These are phyloP conservation scores for Styela plicata DNA, from an alignment of 23 tunicate species.

Conservation along the genomic window DNA sequence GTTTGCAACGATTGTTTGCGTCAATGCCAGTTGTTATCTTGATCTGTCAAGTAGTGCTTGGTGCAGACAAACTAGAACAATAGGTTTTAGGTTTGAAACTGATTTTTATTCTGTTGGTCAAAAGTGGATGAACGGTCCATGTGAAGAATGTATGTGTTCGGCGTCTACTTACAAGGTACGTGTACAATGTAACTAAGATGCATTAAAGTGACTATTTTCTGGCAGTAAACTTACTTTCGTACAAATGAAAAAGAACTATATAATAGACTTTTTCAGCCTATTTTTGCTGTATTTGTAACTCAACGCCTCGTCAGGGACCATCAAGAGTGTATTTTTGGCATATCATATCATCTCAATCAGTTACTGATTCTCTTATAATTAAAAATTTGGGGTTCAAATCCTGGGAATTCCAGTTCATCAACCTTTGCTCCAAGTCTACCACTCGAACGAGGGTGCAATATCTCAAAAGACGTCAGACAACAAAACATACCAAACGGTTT, in stretches of 20 bases:
- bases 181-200: neutral
- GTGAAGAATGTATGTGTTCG: neutral
- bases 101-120: neutral
- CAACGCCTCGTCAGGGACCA: neutral
- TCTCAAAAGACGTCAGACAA: too few relatives aligned
- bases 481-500: too few relatives aligned
- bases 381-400: too few relatives aligned
- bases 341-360: too few relatives aligned
- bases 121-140: neutral
- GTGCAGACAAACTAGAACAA: neutral
- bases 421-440: too few relatives aligned
- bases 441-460: too few relatives aligned
- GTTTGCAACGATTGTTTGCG: neutral
- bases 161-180: neutral
- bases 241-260: too few relatives aligned
- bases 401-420: too few relatives aligned
- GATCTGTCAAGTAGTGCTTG: neutral
- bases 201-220: neutral
- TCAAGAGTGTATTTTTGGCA: too few relatives aligned
- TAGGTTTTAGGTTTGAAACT: neutral
- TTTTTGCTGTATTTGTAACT: neutral
- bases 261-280: too few relatives aligned
- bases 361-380: too few relatives aligned
- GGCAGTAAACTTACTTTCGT: too few relatives aligned
- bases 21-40: neutral